phyloP scores from a whole-genome alignment of 2,888 invertebrate species.

The Tinea semifulvella region DNA sequence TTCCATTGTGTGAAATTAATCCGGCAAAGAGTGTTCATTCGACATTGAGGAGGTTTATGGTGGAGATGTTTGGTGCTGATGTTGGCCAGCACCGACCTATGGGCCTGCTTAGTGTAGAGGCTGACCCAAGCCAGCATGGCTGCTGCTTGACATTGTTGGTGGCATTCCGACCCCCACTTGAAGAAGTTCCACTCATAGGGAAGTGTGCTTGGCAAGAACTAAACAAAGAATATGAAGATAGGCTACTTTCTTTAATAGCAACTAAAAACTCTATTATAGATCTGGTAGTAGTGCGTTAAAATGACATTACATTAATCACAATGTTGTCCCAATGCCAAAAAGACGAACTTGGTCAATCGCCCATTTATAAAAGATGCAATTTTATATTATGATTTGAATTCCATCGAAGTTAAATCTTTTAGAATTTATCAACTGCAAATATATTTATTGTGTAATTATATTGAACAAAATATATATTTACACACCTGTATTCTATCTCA shows the following conservation, averaged over 20 bases:
- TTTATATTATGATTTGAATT: too few relatives aligned
- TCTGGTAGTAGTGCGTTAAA: conserved; percentile 82
- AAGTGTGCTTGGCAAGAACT: conserved; percentile 92
- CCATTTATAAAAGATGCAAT: too few relatives aligned
- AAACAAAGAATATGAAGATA: conserved; percentile 72
- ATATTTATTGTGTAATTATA: too few relatives aligned
- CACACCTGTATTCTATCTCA: too few relatives aligned
- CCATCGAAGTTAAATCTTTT: too few relatives aligned
- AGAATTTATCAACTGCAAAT: too few relatives aligned
- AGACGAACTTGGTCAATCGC: too few relatives aligned
- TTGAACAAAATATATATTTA: too few relatives aligned
- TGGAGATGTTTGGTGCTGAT: conserved; percentile 89
- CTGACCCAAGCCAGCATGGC: conserved; percentile 73
- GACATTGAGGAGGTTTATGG: conserved; percentile 88
- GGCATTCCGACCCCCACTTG: conserved; percentile 83
- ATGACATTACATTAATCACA: too few relatives aligned
- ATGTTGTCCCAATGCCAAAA: too few relatives aligned
- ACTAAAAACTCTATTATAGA: conserved; percentile 81
- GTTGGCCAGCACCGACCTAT: conserved; percentile 85
- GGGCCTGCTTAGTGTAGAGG: conserved; percentile 81
- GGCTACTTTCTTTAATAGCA: conserved; percentile 72
- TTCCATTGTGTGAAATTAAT: conserved; percentile 89
- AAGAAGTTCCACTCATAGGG: conserved; percentile 86
- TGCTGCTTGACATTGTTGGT: conserved; percentile 84
- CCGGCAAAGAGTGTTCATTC: conserved; percentile 87